A percentile compares a stretch with the other conserved stretches of the same genome.
phyloP scores from a whole-genome alignment of 2,797 vertebrate genomes.

The Cyprinodon diabolis region DNA sequence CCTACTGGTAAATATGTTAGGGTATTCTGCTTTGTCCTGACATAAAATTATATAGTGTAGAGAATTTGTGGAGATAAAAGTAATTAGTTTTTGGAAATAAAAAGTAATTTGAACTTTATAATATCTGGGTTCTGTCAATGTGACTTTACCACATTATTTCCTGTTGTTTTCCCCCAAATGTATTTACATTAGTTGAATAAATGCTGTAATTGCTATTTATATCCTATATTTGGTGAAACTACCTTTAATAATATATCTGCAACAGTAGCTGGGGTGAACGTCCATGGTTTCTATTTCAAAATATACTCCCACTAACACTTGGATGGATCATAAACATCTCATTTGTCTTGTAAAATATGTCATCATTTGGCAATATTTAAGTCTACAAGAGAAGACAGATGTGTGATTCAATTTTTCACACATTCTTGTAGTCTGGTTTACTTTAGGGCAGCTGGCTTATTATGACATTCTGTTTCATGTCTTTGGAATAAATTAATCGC shows the following conservation, averaged over 20 bases:
- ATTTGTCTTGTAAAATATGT: conserved; percentile 71
- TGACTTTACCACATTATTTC: conserved; percentile 18
- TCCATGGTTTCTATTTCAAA: conserved; percentile 62
- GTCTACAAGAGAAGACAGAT: conserved; percentile 67
- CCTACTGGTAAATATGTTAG: too few species aligned
- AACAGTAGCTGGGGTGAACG: conserved; percentile 47
- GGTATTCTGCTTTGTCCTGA: too few species aligned
- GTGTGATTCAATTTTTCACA: conserved; percentile 77
- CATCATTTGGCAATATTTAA: conserved; percentile 50
- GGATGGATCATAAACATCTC: conserved; percentile 56
- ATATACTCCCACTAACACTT: conserved; percentile 60
- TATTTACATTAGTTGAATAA: too few species aligned
- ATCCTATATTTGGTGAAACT: conserved; percentile 24
- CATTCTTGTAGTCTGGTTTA: conserved; percentile 64
- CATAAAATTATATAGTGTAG: too few species aligned
- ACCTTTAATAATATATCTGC: conserved; percentile 37
- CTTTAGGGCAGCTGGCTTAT: conserved; percentile 78
- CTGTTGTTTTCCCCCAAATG: too few species aligned
- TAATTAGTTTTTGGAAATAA: too few species aligned
- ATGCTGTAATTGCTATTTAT: conserved; percentile 28
- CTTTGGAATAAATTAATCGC: conserved; percentile 81
- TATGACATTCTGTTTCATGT: conserved; percentile 84
- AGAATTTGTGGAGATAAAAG: too few species aligned
- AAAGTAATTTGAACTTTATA: too few species aligned
- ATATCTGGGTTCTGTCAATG: too few species aligned